Percentiles rank a stretch among this genome's conserved stretches.
Evolutionary conservation across 2,888 invertebrate species (phyloP).

Genomic region (Charanyca ferruginea): DNA sequence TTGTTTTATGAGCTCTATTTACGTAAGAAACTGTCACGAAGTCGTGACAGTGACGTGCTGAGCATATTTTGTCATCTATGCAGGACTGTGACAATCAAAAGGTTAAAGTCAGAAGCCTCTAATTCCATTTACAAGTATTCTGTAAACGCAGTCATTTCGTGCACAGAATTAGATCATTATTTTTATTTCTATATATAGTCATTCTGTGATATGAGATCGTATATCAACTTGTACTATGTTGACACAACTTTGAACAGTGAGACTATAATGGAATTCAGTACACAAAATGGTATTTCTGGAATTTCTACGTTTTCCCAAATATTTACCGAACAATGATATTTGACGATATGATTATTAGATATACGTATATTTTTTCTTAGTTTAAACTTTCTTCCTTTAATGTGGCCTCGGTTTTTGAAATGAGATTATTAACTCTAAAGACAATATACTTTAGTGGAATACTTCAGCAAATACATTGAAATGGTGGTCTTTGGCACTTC

Average conservation of each 20-base stretch:
- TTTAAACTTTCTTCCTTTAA: constrained; percentile 22
- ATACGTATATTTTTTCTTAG: constrained; percentile 45
- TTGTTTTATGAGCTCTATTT: too few relatives aligned
- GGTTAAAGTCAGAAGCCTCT: constrained; percentile 22
- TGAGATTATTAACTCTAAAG: constrained; percentile 20
- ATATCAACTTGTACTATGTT: constrained; percentile 69
- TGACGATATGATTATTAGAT: constrained; percentile 59
- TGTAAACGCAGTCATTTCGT: constrained; percentile 45
- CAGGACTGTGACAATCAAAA: too few relatives aligned
- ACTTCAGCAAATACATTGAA: neutral
- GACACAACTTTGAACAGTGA: constrained; percentile 38
- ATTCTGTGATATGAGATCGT: constrained; percentile 70
- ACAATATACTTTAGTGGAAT: neutral
- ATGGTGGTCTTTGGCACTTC: constrained; percentile 52
- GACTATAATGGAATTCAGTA: constrained; percentile 23
- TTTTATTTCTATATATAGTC: constrained; percentile 47
- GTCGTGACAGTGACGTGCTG: too few relatives aligned
- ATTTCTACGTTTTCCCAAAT: constrained; percentile 49
- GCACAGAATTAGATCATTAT: constrained; percentile 38
- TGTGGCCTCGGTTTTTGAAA: constrained; percentile 41
- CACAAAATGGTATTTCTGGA: constrained; percentile 41
- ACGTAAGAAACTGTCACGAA: too few relatives aligned
- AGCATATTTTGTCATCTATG: too few relatives aligned
- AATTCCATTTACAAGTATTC: constrained; percentile 48
- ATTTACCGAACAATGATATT: constrained; percentile 56